Evolutionary conservation across 2,797 vertebrate genomes (phyloP).

Genomic region (Botia kubotai): DNA sequence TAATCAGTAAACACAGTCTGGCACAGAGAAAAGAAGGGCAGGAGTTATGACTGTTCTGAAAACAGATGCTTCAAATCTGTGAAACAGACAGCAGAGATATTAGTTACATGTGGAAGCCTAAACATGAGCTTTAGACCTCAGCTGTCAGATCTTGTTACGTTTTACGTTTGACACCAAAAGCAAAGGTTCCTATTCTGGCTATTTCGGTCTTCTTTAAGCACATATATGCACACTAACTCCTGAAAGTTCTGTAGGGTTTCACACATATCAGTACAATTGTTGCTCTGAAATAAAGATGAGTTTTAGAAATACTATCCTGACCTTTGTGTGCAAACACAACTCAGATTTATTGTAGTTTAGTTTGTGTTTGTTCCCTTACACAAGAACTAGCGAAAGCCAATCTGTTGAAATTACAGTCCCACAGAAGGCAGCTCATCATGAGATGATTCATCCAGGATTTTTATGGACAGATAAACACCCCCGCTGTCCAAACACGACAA

Average conservation of each 20-base stretch:
- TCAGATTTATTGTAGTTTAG: constrained; percentile 3
- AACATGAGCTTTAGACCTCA: neutral
- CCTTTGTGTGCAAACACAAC: neutral
- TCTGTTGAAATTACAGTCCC: constrained; percentile 12
- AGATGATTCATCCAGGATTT: constrained; percentile 23
- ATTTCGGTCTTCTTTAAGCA: neutral
- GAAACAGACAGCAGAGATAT: neutral
- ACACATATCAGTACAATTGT: neutral
- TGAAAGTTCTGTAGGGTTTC: neutral
- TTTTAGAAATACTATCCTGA: neutral
- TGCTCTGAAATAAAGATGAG: neutral
- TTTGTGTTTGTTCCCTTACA: neutral
- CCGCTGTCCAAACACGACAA: constrained; percentile 11
- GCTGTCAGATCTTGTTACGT: neutral
- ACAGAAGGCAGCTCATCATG: neutral
- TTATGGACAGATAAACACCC: constrained; percentile 22
- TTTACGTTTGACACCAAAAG: constrained; percentile 27
- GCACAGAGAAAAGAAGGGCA: constrained; percentile 13
- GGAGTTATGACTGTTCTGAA: constrained; percentile 18
- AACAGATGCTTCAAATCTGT: constrained; percentile 15
- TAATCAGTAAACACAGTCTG: constrained; percentile 37
- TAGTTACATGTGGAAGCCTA: neutral
- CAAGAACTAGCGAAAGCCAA: constrained; percentile 4
- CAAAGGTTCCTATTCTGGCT: neutral
- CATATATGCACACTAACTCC: neutral